Base-by-base conservation (phyloP, 2,888 invertebrate genomes). In the Incurvaria masculella region DNA sequence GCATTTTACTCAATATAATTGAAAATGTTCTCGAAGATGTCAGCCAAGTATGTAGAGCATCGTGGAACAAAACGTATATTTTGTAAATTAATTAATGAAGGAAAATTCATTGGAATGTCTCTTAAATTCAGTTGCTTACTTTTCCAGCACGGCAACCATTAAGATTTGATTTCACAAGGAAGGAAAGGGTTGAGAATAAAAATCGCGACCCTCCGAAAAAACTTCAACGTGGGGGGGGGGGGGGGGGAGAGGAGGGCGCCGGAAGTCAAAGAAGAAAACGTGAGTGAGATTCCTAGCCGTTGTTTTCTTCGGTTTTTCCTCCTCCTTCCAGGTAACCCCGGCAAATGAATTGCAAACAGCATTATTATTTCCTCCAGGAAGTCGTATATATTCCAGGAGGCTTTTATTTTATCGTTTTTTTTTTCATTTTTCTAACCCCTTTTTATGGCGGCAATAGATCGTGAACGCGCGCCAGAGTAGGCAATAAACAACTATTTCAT, bases 271-370 rank as follows among this genome's bases (percentile, higher is more conserved):
- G 61, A 68, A 64, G 61, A 64, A 69, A 68, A 64, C 61, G 63
- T 61, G 57, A 59, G 59, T 38, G 41, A 45, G 27, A 18, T 26
- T 20, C 57, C 44, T 11, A 21, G 18, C 61, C 68, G 72, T 74
- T 76, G 78, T 76, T 75, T 73, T 69, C 61, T 57, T 55, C 64
- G 63, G 64, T 73, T 69, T 60, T 57, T 55, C 64, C 63, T 64
- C 16, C 6, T 8, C 41, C 41, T 17, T 21, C 10, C 41, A 76
- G 76, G 78, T 78, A 76, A 71, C 65, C 41, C 41, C 59, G 66
- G 62, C 73, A 79, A 79, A 79, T 79, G 79, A 79, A 79, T 79
- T 79, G 79, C 76, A 79, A 79, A 79, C 79, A 79, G 76, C 72
- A 75, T 79, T 79, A 79, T 79, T 79, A 79, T 79, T 79, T 76